Conservation (phyloP, 2,888 invertebrate species). For the Coelogynopora nodosa region DNA sequence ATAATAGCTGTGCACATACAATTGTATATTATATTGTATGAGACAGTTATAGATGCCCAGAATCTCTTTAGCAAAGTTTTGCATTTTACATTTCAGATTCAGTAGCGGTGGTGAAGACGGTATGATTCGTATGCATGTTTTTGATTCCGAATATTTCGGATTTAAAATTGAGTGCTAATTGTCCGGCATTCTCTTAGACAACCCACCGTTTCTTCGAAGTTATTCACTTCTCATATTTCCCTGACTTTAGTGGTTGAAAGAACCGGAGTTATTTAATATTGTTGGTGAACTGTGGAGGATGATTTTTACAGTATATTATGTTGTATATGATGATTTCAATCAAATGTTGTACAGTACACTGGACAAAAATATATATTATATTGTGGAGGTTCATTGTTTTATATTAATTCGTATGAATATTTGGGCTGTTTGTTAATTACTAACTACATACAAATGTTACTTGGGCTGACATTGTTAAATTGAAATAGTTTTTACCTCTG, state of each 20-base stretch:
- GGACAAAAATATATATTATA: neutral
- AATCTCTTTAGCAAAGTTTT: slow-evolving; percentile 18
- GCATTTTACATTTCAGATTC: slow-evolving; percentile 66
- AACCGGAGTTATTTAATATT: neutral
- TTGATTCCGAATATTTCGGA: slow-evolving; percentile 92
- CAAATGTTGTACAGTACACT: neutral
- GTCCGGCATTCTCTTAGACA: neutral
- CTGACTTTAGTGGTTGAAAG: neutral
- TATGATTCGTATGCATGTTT: slow-evolving; percentile 88
- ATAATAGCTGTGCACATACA: neutral
- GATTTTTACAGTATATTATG: neutral
- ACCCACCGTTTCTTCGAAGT: neutral
- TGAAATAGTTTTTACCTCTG: too few relatives aligned
- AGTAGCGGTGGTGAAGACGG: slow-evolving; percentile 98
- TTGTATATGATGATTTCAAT: neutral
- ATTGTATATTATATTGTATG: neutral
- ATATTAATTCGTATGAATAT: too few relatives aligned
- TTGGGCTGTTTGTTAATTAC: too few relatives aligned
- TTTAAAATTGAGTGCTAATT: slow-evolving; percentile 68
- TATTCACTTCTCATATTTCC: neutral
- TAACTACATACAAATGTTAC: too few relatives aligned
- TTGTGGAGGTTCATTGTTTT: neutral
- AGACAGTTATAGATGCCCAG: neutral
- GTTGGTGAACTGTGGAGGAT: neutral
- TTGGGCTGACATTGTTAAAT: too few relatives aligned